These are phyloP conservation scores for Antennarius striatus DNA, from an alignment of 2,113 vertebrate species.

Conservation along the genomic window DNA sequence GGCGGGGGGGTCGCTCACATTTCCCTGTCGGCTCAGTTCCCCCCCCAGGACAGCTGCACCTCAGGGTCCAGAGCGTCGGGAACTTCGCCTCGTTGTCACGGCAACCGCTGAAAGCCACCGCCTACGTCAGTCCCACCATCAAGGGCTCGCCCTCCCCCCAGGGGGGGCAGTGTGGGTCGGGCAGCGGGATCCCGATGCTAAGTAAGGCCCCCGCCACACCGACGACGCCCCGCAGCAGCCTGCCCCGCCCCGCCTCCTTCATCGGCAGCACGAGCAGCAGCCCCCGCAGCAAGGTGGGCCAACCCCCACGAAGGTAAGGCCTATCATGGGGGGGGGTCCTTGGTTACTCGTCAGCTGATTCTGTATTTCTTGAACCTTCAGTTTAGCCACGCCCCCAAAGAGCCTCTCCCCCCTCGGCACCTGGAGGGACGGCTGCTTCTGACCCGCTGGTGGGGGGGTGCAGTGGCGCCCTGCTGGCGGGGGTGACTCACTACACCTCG, in stretches of 20 bases:
- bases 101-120: constrained; percentile 89
- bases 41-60: constrained; percentile 87
- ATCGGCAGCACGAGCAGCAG: constrained; percentile 49
- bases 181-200: constrained; percentile 85
- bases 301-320: constrained; percentile 87
- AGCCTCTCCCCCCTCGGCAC: constrained; percentile 87
- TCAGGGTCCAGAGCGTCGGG: constrained; percentile 87
- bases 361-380: constrained; percentile 42
- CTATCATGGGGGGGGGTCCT: background rate
- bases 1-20: too few relatives aligned
- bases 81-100: constrained; percentile 85
- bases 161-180: constrained; percentile 69
- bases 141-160: constrained; percentile 73
- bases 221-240: constrained; percentile 79
- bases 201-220: constrained; percentile 79
- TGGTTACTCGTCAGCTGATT: too few relatives aligned
- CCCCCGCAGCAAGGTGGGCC: constrained; percentile 83
- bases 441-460: constrained; percentile 35
- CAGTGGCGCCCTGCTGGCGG: constrained; percentile 85
- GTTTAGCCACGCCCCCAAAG: constrained; percentile 93
- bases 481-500: constrained; percentile 65
- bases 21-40: constrained; percentile 78
- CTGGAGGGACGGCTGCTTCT: constrained; percentile 95
- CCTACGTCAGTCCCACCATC: constrained; percentile 91
- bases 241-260: constrained; percentile 82